phyloP scores from a whole-genome alignment of 2,888 invertebrate species.

The Pammene aurita region DNA sequence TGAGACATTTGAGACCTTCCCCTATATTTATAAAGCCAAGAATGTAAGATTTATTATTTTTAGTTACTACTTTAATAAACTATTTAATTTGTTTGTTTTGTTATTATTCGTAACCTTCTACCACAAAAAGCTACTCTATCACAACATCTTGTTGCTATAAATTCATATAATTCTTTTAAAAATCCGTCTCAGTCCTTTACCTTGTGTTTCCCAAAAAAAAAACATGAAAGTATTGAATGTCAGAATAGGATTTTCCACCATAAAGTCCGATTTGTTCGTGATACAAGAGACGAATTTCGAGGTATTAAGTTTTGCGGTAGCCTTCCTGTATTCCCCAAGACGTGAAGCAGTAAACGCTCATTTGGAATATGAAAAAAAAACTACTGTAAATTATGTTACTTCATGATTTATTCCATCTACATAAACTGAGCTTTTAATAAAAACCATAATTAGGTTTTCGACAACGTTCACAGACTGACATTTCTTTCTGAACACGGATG shows the following conservation, averaged over 20 bases:
- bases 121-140: no score
- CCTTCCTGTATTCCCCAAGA: no score
- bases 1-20: neutral
- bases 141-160: no score
- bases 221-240: no score
- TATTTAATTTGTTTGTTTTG: neutral
- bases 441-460: slow-evolving; percentile 33
- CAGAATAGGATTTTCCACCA: no score
- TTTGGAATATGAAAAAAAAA: neutral
- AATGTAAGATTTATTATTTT: slow-evolving; percentile 37
- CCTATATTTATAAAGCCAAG: slow-evolving; percentile 47
- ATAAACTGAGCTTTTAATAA: neutral
- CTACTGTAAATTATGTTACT: neutral
- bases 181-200: no score
- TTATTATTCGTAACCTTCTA: neutral
- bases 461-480: slow-evolving; percentile 54
- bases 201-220: no score
- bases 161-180: no score
- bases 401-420: slow-evolving; percentile 8
- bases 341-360: neutral
- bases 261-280: no score
- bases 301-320: no score
- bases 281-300: no score
- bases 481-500: slow-evolving; percentile 45
- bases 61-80: slow-evolving; percentile 13